Base-by-base conservation (phyloP, 2,797 vertebrate species). In the Chelmon rostratus region DNA sequence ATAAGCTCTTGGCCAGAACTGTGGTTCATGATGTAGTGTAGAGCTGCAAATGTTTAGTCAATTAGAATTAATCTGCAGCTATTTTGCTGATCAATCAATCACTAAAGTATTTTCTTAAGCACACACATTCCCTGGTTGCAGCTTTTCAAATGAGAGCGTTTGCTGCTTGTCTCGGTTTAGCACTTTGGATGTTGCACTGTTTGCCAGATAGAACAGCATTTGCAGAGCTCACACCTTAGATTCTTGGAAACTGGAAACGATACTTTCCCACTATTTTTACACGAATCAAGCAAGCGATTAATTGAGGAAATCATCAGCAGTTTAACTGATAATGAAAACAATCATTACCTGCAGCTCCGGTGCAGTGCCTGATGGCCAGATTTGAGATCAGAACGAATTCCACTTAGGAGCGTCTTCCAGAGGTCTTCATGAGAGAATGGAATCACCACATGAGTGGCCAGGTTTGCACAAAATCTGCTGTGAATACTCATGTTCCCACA, bases 331-430 rank as follows among this genome's bases (percentile, higher is more conserved):
- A 46, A 37, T 33, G 15, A 37, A n/a, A 58, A 21, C 11, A 46
- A 76, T 47, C 7, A 25, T 23, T 21, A 10, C 11, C 44, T 44
- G 25, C 31, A 40, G 33, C 35, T 28, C 7, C 50, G 3, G 47
- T 31, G 8, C 15, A 59, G 4, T 18, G n/a, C 19, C 31, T 47
- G 58, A 44, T 6, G 12, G 35, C 16, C 21, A 28, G 3, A 42
- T 11, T 2, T 54, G 35, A 56, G 19, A 75, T 33, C 23, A 53
- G 37, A 70, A 68, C 13, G 19, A 67, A 16, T 25, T 69, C 50
- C 11, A 25, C 5, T 61, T 23, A 21, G 42, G 33, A 2, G 10
- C 33, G 54, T 70, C 75, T 3, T 8, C 11, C 31, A 10, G 18
- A 49, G 0, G 15, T 28, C 57, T 16, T 38, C 23, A 33, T n/a